Evolutionary conservation across 2,888 invertebrate species (phyloP), one percentile per base, ranked within the genome.

Genomic region (Dolomedes plantarius): DNA sequence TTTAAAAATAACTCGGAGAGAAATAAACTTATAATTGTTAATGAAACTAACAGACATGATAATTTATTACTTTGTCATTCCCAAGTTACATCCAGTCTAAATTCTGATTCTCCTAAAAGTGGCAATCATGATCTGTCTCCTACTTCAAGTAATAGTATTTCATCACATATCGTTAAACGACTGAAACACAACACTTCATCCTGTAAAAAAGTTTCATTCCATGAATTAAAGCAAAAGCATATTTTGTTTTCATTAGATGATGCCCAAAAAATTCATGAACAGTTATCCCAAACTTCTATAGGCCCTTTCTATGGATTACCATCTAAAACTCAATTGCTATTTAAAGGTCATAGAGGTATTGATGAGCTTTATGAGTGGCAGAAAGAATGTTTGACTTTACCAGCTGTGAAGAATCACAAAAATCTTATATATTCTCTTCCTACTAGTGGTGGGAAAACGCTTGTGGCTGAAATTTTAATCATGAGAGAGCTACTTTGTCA

Each of bases 391-490:
- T 62, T 88, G 23, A 71, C 39, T 36, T 65, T 88, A 39, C 77
- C 88, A 16, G 85, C 88, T 9, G 68, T 88, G 16, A 77, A 65
- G 29, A 46, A 73, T 19, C 77, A 72, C n/a, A 68, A 50, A 41
- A 99, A 99, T 92, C 93, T 98, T 64, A 95, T 99, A 86, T 97
- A 98, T 90, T 96, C 97, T 0, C 91, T 98, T 62, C 98, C 99
- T 0, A 99, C 98, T 0, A 98, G 98, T 90, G 98, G 98, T 0
- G 99, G 98, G 0, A 99, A 99, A 93, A 99, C 99, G 0, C 92
- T 99, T 32, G 98, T 99, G 13, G 98, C 99, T 0, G 99, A 99
- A 92, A 95, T 99, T 86, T 92, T 99, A 69, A 97, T 99, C 93
- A 92, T 98, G 23, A 93, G 95, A 64, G 97, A 98, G 92, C 92